phyloP scores from a whole-genome alignment of 2,888 invertebrate genomes.

The Incurvaria masculella region DNA sequence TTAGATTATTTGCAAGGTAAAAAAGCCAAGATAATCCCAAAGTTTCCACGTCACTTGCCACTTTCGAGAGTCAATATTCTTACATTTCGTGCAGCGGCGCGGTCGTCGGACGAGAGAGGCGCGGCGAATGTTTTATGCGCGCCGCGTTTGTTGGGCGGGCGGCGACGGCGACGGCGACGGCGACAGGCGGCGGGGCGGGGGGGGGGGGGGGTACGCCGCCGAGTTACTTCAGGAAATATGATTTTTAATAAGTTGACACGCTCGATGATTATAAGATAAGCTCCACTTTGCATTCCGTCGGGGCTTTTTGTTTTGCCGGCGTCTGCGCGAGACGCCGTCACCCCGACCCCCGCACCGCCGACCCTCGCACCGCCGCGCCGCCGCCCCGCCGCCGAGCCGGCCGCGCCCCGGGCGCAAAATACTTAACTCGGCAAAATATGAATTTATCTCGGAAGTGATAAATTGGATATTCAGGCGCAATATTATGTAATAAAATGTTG shows the following conservation, averaged over 20 bases:
- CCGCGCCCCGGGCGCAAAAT: no score
- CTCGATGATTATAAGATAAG: slow-evolving; percentile 58
- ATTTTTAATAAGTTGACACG: slow-evolving; percentile 59
- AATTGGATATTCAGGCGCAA: background rate
- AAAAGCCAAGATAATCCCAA: no score
- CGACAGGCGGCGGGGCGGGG: slow-evolving; percentile 1
- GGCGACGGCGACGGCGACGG: slow-evolving; percentile 9
- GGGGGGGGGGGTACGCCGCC: slow-evolving; percentile 24
- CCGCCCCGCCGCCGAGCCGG: no score
- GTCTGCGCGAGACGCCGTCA: slow-evolving; percentile 24
- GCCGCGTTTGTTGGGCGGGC: slow-evolving; percentile 24
- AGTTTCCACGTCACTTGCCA: no score
- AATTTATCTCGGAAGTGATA: background rate
- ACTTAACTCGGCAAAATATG: no score
- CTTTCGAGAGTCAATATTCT: no score
- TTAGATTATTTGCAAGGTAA: no score
- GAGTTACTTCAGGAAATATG: slow-evolving; percentile 38
- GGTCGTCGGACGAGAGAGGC: slow-evolving; percentile 6
- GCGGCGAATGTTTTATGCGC: slow-evolving; percentile 29
- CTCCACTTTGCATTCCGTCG: slow-evolving; percentile 53
- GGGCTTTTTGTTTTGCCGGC: slow-evolving; percentile 44
- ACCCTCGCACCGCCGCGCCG: no score
- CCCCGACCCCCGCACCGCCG: background rate
- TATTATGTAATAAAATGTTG: background rate
- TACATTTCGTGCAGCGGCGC: background rate